Conservation (phyloP, 2,113 vertebrate species). For the Clinocottus analis region DNA sequence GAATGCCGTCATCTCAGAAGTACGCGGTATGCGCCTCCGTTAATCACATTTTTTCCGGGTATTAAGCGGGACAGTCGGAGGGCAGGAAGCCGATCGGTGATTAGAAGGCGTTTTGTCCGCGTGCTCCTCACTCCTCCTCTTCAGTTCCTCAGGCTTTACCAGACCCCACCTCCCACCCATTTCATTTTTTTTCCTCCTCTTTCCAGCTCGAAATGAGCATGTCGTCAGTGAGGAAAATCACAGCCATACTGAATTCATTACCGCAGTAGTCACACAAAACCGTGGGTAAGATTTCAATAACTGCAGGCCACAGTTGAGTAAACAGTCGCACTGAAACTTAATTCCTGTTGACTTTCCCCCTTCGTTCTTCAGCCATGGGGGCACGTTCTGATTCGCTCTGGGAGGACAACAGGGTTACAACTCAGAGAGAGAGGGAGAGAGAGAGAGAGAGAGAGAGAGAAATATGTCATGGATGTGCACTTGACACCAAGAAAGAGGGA, state of each 20-base stretch:
- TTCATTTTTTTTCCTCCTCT: conserved; percentile 21
- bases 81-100: conserved; percentile 1
- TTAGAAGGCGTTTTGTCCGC: conserved; percentile 4
- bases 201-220: conserved; percentile 86
- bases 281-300: conserved; percentile 99
- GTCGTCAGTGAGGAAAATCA: conserved; percentile 90
- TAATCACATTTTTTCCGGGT: conserved; percentile 1
- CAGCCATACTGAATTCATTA: conserved; percentile 99
- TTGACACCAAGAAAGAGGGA: conserved; percentile 76
- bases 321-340: conserved; percentile 99
- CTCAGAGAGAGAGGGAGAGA: conserved; percentile 70
- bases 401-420: conserved; percentile 95
- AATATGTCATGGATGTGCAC: conserved; percentile 80
- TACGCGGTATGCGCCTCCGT: not conserved
- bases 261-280: conserved; percentile 97
- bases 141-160: conserved; percentile 75
- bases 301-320: conserved; percentile 99
- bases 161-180: conserved; percentile 40
- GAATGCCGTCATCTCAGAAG: not conserved
- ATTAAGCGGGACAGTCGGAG: not conserved
- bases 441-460: conserved; percentile 22
- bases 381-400: conserved; percentile 94
- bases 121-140: conserved; percentile 60
- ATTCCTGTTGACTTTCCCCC: conserved; percentile 99
- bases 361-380: conserved; percentile 92